A percentile compares a stretch with the other conserved stretches of the same genome.
Conservation (phyloP, 2,797 vertebrate species). For the Pseudochirops corinnae region DNA sequence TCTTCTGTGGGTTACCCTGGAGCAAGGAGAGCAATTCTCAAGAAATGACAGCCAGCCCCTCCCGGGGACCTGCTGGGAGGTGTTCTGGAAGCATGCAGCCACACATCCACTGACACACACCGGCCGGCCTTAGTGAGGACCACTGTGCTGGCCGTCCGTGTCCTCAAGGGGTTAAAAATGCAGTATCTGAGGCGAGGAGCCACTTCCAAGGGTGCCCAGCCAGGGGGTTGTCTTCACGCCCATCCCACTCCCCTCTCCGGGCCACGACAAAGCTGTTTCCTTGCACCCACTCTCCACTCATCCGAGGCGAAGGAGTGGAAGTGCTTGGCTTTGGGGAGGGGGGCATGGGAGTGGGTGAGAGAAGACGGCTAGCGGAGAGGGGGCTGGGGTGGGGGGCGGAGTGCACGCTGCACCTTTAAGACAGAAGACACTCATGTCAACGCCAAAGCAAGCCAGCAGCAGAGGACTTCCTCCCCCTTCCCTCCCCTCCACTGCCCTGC, state of each 20-base stretch:
- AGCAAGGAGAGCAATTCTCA: background rate
- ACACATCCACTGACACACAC: background rate
- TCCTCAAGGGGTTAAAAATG: slow-evolving; percentile 81
- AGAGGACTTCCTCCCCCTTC: slow-evolving; percentile 4
- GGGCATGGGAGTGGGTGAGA: background rate
- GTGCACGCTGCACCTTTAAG: slow-evolving; percentile 42
- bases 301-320: background rate
- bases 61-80: background rate
- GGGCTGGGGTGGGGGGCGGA: background rate
- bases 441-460: background rate
- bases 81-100: background rate
- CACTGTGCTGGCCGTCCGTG: background rate
- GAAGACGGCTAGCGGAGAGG: background rate
- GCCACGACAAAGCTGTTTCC: slow-evolving; percentile 40
- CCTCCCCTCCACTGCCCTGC: slow-evolving; percentile 25
- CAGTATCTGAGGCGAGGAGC: slow-evolving; percentile 74
- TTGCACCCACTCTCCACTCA: slow-evolving; percentile 38
- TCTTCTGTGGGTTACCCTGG: background rate
- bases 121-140: background rate
- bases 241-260: background rate
- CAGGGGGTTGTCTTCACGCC: slow-evolving; percentile 8
- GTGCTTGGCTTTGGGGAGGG: background rate
- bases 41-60: background rate
- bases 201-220: slow-evolving; percentile 46
- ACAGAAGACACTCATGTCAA: slow-evolving; percentile 1